Evolutionary conservation across 2,797 vertebrate genomes (phyloP), one percentile per base, ranked within the genome.

Genomic region (Babyrousa celebensis): DNA sequence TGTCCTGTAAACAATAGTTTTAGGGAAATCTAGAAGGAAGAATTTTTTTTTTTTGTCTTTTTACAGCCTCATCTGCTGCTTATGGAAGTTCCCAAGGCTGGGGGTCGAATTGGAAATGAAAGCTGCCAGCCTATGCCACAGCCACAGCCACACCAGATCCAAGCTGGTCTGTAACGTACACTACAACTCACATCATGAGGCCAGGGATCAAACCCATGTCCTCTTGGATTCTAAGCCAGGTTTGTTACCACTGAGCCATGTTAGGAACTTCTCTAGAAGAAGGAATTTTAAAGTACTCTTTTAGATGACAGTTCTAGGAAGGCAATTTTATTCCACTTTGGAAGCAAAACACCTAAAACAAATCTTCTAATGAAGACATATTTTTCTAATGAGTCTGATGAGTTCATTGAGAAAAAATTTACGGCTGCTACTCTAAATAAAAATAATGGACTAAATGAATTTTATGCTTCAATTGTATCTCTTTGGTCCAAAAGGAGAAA

Each of bases 381-480:
- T 71, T 95, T 95, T 95, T 95, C 88, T 89, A 65, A 77, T 96
- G 40, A 36, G 54, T 83, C 5, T 40, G 43, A n/a, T 71, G 5
- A 40, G 20, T 65, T 96, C 92, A 86, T 84, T 91, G 86, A 80
- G n/a, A 72, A 48, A 85, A 78, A 75, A 92, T 85, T 12, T 17
- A 21, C 72, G 89, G 54, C 91, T 97, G 83, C 17, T 68, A 56
- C 86, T 77, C 21, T 65, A 36, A 92, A 95, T 79, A 94, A 97
- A 98, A 97, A 62, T 77, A 92, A 84, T 83, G 60, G 54, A 82
- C 62, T 3, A 88, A 87, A 89, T 43, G 21, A 96, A 93, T 74
- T 52, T 20, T 96, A 93, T 78, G 75, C n/a, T 84, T 71, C 92
- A 27, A 94, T 36, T 74, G 83, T 85, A 96, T 27, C 56, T 63